Percentiles rank a stretch among this genome's conserved stretches.
These are phyloP conservation scores for Cartodere bifasciata DNA, from an alignment of 2,888 invertebrate species.

Conservation along the genomic window DNA sequence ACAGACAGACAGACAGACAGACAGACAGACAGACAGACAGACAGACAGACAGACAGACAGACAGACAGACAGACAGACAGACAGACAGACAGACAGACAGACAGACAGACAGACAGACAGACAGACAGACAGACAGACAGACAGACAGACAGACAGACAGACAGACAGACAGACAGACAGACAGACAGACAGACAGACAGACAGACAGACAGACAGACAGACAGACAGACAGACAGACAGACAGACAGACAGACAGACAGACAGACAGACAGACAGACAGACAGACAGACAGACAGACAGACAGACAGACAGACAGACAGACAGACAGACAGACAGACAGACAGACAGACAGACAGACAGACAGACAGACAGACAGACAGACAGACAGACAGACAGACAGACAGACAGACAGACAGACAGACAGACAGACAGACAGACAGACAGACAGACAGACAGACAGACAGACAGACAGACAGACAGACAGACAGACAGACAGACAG, in stretches of 20 bases:
- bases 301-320: constrained; percentile 1
- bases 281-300: constrained; percentile 1
- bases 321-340: constrained; percentile 1
- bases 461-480: constrained; percentile 5
- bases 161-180: constrained; percentile 1
- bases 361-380: constrained; percentile 1
- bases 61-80: constrained; percentile 1
- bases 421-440: constrained; percentile 2
- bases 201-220: constrained; percentile 1
- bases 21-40: constrained; percentile 12
- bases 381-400: constrained; percentile 1
- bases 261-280: constrained; percentile 1
- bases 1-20: constrained; percentile 12
- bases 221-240: constrained; percentile 1
- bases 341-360: constrained; percentile 1
- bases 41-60: constrained; percentile 12
- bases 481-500: constrained; percentile 5
- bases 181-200: constrained; percentile 1
- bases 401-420: constrained; percentile 1
- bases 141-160: constrained; percentile 1
- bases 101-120: constrained; percentile 1
- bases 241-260: constrained; percentile 1
- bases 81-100: constrained; percentile 1
- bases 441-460: constrained; percentile 3
- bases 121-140: constrained; percentile 1